Evolutionary conservation across 1,140 invertebrate genomes (phyloP).

Genomic region (Neodiprion lecontei): DNA sequence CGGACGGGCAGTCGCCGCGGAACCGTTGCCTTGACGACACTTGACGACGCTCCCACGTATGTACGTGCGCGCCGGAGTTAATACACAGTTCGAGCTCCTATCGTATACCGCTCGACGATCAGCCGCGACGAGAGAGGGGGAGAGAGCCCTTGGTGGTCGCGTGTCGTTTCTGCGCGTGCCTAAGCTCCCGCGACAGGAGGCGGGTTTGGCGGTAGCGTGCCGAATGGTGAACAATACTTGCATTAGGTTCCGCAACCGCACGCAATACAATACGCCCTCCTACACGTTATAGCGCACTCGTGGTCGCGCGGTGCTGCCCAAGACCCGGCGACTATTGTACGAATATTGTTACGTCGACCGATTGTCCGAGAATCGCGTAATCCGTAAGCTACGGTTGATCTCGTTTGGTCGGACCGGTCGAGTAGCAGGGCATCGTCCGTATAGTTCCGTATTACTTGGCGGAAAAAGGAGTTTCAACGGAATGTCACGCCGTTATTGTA

Average conservation of each 20-base stretch:
- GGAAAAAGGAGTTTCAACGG: too few relatives aligned
- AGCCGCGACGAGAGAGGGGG: too few relatives aligned
- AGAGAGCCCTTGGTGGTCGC: neutral
- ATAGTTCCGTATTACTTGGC: too few relatives aligned
- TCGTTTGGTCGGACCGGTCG: too few relatives aligned
- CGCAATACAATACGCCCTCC: too few relatives aligned
- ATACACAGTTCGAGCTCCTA: neutral
- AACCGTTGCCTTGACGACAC: slow-evolving; percentile 62
- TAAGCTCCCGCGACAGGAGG: neutral
- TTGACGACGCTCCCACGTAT: slow-evolving; percentile 51
- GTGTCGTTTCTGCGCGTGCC: neutral
- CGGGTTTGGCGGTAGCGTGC: neutral
- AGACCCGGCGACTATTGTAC: too few relatives aligned
- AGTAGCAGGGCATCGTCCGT: too few relatives aligned
- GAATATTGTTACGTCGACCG: too few relatives aligned
- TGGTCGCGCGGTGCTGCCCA: neutral
- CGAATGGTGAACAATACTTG: neutral
- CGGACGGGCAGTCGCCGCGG: slow-evolving; percentile 56
- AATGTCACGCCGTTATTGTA: too few relatives aligned
- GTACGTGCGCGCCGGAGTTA: slow-evolving; percentile 26
- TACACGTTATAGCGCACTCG: too few relatives aligned
- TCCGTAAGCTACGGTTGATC: too few relatives aligned
- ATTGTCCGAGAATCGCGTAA: too few relatives aligned
- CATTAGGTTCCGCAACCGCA: neutral
- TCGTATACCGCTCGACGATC: neutral